Evolutionary conservation across 2,113 vertebrate genomes (phyloP), one percentile per base, ranked within the genome.

Genomic region (Amphilophus citrinellus): DNA sequence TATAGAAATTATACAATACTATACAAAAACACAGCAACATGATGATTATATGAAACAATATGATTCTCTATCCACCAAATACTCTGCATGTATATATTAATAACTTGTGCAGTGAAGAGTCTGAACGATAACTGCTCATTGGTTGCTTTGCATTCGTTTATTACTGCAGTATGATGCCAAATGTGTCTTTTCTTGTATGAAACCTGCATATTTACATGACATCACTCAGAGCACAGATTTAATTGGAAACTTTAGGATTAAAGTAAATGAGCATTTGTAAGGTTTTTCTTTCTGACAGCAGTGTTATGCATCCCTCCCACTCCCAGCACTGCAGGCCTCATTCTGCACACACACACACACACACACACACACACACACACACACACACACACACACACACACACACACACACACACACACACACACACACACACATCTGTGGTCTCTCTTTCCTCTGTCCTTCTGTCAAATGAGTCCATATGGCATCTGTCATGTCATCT

Each of bases 381-480:
- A 24, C 24, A 24, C 24, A 24, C 24, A 24, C 24, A 24, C 24
- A 24, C 24, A 24, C 24, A 24, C 24, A 24, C 24, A 24, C 24
- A 24, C 24, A 24, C 24, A 24, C 24, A 24, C 24, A 24, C 24
- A 24, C 24, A 24, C 24, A 24, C 24, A 24, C 24, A 24, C 24
- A 24, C 24, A 24, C 24, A 24, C 24, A 24, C 24, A 24, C 24
- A 24, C 24, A 24, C 66, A 22, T n/a, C n/a, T 62, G 59, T 58
- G 77, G 66, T 75, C 84, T 58, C 79, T 57, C 22, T 22, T 30
- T 61, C 57, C 42, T n/a, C n/a, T n/a, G n/a, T 59, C 82, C 84
- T 66, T 78, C 84, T 87, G 86, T 91, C 89, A 86, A 80, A 90
- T 83, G 88, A 81, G 73, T 88, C 88, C 92, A 88, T 92, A 87